These are phyloP conservation scores for Myotis daubentonii DNA, from an alignment of 2,797 vertebrate genomes.

Conservation along the genomic window DNA sequence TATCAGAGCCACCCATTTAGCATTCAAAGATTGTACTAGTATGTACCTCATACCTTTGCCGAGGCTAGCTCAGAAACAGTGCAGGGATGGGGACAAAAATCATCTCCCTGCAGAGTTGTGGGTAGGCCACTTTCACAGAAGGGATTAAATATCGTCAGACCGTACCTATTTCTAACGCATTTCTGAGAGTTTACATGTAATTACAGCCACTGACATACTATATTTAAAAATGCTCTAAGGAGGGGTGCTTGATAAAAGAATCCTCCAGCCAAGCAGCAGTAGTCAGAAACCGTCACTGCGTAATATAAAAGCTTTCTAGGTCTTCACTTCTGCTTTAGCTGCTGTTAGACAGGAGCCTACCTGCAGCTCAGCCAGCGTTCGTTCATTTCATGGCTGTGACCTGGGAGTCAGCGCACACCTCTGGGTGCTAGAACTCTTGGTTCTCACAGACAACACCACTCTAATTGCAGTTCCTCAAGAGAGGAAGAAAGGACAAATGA, in stretches of 20 bases:
- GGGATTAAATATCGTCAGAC: neutral
- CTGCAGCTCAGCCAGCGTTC: neutral
- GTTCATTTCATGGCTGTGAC: neutral
- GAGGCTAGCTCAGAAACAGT: neutral
- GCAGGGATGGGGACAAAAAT: neutral
- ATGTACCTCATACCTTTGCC: neutral
- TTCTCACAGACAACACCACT: neutral
- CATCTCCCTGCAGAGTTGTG: neutral
- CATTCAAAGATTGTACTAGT: neutral
- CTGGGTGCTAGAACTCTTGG: neutral
- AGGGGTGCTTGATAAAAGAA: slow-evolving; percentile 19
- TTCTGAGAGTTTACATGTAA: slow-evolving; percentile 14
- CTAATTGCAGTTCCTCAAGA: neutral
- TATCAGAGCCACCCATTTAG: neutral
- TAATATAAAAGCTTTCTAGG: neutral
- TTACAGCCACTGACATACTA: slow-evolving; percentile 2
- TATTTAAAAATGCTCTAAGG: neutral
- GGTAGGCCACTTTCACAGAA: neutral
- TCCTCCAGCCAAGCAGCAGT: neutral
- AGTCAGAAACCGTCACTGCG: neutral
- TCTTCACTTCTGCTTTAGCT: neutral
- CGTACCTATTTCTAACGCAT: neutral
- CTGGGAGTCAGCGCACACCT: neutral
- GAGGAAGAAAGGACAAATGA: neutral
- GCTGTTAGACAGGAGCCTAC: neutral